Conservation (phyloP, 2,113 vertebrate species). For the Oryzias javanicus region DNA sequence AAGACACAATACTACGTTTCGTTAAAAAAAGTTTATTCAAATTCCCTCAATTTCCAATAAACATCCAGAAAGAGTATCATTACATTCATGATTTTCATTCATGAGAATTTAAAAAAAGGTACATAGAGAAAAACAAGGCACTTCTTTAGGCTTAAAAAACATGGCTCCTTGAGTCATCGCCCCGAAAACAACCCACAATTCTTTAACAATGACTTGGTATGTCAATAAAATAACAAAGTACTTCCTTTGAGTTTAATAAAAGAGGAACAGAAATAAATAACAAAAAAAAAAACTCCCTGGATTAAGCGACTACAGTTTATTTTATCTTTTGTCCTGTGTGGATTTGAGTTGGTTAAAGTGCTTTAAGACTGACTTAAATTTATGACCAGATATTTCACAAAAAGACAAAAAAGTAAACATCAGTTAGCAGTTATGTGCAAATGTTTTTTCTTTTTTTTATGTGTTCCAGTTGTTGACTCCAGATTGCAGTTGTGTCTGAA, state of each 20-base stretch:
- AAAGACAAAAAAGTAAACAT: conserved; percentile 43
- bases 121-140: conserved; percentile 16
- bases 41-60: conserved; percentile 50
- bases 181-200: conserved; percentile 2
- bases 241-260: conserved; percentile 6
- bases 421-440: not conserved
- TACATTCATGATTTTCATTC: conserved; percentile 15
- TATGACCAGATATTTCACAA: conserved; percentile 27
- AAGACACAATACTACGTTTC: conserved; percentile 24
- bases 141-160: conserved; percentile 6
- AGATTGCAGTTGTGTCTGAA: not conserved
- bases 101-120: conserved; percentile 37
- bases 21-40: conserved; percentile 62
- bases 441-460: not conserved
- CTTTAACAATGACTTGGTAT: not conserved
- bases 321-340: conserved; percentile 17
- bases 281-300: not conserved
- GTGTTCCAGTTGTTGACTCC: no score
- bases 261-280: conserved; percentile 3
- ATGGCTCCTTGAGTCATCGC: conserved; percentile 5
- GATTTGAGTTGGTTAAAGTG: conserved; percentile 56
- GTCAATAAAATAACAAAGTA: conserved; percentile 10
- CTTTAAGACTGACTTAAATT: conserved; percentile 32
- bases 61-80: conserved; percentile 29
- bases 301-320: conserved; percentile 10